Evolutionary conservation across 2,888 invertebrate species (phyloP), one percentile per base, ranked within the genome.

Genomic region (Leptodirus hochenwartii): DNA sequence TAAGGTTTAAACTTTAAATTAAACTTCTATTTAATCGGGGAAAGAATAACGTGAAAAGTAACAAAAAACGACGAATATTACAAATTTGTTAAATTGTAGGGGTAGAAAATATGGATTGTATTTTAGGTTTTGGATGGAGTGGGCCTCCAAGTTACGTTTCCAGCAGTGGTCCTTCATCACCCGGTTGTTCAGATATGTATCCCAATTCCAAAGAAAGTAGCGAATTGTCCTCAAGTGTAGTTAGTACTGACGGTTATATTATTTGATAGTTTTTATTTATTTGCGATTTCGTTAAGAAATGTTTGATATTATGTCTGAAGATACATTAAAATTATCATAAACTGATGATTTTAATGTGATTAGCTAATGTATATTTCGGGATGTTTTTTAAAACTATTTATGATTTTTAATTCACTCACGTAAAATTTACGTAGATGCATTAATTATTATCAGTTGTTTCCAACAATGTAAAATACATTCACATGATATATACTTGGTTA

Each of bases 61-160:
- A 8, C 10, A 9, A 25, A 9, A 25, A 25, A 25, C 6, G 10
- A 25, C 8, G 25, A 25, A 25, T 25, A 30, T 15, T 28, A 14
- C 15, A 29, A 23, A 30, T 22, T 34, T 29, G 17, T 15, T 12
- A 10, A 12, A 12, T 25, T n/a, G 14, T 24, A 24, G 11, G 8
- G n/a, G 10, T 6, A 9, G 25, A 11, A 24, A 24, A 24, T 10
- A 11, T 24, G 10, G 8, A 11, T 11, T 24, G 29, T 22, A 32
- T 38, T 42, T 8, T 39, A 55, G 55, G 54, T 45, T 34, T 51
- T 50, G 81, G 80, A 37, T 85, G 82, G 81, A 81, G 81, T 49
- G 81, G 79, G 3, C 82, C 85, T 4, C 81, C 82, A 1, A 87
- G 84, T 32, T 71, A 80, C 29, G 65, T 81, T 30, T 85, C 85